These are phyloP conservation scores for Pipistrellus kuhlii DNA, from an alignment of 2,797 vertebrate species.

Conservation along the genomic window DNA sequence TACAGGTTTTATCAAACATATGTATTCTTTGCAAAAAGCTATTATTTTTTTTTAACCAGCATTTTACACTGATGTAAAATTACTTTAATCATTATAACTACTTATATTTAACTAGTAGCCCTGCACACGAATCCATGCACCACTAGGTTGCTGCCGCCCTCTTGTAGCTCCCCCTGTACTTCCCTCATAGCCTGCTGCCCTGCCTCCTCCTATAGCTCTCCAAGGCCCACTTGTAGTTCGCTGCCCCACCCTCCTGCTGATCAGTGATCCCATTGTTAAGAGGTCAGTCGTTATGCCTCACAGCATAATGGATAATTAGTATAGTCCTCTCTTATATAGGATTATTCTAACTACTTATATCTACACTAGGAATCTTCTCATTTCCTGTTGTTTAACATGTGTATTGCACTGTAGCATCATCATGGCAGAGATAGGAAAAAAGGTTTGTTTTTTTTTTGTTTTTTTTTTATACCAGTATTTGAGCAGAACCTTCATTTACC, in stretches of 20 bases:
- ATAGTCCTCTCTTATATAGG: too few relatives aligned
- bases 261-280: too few relatives aligned
- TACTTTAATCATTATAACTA: conserved; percentile 22
- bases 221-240: too few relatives aligned
- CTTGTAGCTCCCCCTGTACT: too few relatives aligned
- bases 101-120: not conserved
- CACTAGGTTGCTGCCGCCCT: too few relatives aligned
- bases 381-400: not conserved
- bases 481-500: not conserved
- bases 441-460: not conserved
- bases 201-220: too few relatives aligned
- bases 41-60: not conserved
- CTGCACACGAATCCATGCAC: too few relatives aligned
- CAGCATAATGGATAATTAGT: too few relatives aligned
- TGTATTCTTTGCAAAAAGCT: not conserved
- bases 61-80: conserved; percentile 8
- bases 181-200: too few relatives aligned
- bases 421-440: not conserved
- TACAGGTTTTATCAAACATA: not conserved
- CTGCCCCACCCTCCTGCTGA: too few relatives aligned
- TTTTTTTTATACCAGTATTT: not conserved
- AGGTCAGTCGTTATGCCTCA: too few relatives aligned
- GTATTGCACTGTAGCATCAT: not conserved
- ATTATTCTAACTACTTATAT: not conserved
- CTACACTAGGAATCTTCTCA: not conserved